These are phyloP conservation scores for Drosophila mayaguana DNA, from an alignment of 2,888 invertebrate species.

Conservation along the genomic window DNA sequence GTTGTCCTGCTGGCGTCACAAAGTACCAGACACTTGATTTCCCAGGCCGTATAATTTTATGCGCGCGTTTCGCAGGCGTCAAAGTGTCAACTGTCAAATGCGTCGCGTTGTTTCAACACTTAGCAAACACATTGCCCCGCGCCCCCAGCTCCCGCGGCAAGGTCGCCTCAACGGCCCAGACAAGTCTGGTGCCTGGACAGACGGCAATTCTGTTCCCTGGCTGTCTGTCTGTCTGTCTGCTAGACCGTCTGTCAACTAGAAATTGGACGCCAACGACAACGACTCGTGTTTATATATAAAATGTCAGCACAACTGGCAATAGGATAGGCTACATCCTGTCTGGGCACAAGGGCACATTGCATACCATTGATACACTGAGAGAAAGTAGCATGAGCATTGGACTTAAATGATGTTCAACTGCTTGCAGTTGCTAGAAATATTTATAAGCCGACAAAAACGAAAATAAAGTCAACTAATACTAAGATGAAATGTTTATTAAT, in stretches of 20 bases:
- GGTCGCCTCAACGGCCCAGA: slow-evolving; percentile 42
- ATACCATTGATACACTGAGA: slow-evolving; percentile 30
- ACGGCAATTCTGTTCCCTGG: slow-evolving; percentile 14
- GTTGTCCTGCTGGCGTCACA: slow-evolving; percentile 58
- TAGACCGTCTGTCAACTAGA: slow-evolving; percentile 44
- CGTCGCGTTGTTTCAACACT: slow-evolving; percentile 64
- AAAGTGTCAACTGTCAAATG: slow-evolving; percentile 74
- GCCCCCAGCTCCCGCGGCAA: slow-evolving; percentile 30
- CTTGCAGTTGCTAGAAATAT: not conserved
- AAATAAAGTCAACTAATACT: too few relatives aligned
- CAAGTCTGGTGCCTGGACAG: slow-evolving; percentile 51
- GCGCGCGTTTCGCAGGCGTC: slow-evolving; percentile 58
- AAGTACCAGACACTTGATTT: slow-evolving; percentile 74
- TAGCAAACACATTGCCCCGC: slow-evolving; percentile 4
- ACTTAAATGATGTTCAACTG: not conserved
- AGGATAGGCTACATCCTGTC: slow-evolving; percentile 67
- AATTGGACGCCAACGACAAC: slow-evolving; percentile 62
- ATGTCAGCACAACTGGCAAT: slow-evolving; percentile 70
- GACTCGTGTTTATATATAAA: slow-evolving; percentile 75
- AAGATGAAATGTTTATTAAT: too few relatives aligned
- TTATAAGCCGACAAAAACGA: too few relatives aligned
- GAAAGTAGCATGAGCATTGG: not conserved
- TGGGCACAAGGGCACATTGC: slow-evolving; percentile 18
- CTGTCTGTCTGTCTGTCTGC: slow-evolving; percentile 13
- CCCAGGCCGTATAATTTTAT: slow-evolving; percentile 70